Evolutionary conservation across 2,797 vertebrate genomes (phyloP), one percentile per base, ranked within the genome.

Genomic region (Sebastes melanostomus): DNA sequence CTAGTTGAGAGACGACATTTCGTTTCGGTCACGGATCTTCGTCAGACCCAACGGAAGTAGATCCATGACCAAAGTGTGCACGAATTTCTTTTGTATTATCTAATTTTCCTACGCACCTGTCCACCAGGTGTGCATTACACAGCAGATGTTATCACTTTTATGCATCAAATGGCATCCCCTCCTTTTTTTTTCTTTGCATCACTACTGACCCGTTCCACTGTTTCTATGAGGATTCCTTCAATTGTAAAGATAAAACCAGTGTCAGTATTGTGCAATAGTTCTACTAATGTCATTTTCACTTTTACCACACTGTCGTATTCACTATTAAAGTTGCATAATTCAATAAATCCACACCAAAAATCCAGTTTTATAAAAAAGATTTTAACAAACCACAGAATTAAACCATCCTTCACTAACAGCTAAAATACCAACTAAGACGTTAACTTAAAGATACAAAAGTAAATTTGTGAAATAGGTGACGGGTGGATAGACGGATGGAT

Each of bases 11-110:
- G 59, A 56, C 16, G 14, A 9, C 22, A n/a, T 70, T 34, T 52
- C 9, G 1, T 29, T 74, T 27, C 0, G 8, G 18, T 9, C 50
- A 13, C 18, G 0, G 22, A 56, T 1, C 13, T 55, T 34, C 0
- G 1, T 27, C 9, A 12, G 22, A 1, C 18, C 36, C 4, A 12
- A 10, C 24, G 0, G 63, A 46, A 50, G 30, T 52, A 38, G 12
- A 42, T 52, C 12, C 10, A 18, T 29, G 14, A 61, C 5, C 12
- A 32, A 38, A 42, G 27, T 27, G 1, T 11, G 10, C 1, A 59
- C 18, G 8, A 16, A 22, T 62, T 14, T 18, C 18, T 54, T 68
- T 54, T 22, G 18, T 20, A 29, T 69, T 8, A 34, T 71, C n/a
- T 65, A 3, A 30, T 70, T 63, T 10, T 14, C 2, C 16, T 8